A percentile compares a stretch with the other conserved stretches of the same genome.
phyloP scores from a whole-genome alignment of 2,888 invertebrate genomes.

The Nomada lathburiana region DNA sequence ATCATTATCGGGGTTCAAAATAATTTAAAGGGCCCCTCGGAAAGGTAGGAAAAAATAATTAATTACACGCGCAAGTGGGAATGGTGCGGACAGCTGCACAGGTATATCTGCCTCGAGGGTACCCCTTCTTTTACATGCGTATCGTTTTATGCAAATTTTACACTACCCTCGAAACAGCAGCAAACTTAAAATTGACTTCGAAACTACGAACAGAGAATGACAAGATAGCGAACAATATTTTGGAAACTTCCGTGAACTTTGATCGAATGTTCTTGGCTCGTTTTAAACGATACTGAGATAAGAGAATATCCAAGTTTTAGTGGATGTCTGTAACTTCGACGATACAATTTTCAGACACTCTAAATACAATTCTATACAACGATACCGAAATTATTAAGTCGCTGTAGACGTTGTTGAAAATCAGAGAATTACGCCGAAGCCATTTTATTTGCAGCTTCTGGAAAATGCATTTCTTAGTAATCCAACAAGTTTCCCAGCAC shows the following conservation, averaged over 20 bases:
- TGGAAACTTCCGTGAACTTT: conserved; percentile 37
- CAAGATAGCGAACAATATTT: conserved; percentile 46
- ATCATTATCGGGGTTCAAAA: neutral
- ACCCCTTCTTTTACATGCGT: neutral
- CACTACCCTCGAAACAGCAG: conserved; percentile 16
- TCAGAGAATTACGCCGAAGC: too few species aligned
- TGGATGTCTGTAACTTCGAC: conserved; percentile 7
- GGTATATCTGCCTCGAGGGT: too few species aligned
- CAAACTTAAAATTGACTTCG: conserved; percentile 54
- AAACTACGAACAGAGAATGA: conserved; percentile 37
- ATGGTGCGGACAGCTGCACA: neutral
- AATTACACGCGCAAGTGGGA: neutral
- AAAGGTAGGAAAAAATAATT: neutral
- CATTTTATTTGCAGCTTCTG: too few species aligned
- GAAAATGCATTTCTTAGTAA: neutral
- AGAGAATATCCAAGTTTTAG: conserved; percentile 31
- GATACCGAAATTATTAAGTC: neutral
- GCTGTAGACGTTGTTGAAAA: too few species aligned
- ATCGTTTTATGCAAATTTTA: conserved; percentile 41
- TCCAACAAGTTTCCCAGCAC: neutral
- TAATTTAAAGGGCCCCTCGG: neutral
- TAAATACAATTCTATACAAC: neutral
- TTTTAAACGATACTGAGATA: conserved; percentile 25
- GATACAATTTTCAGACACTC: conserved; percentile 10
- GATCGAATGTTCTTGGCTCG: conserved; percentile 37